Evolutionary conservation across 2,888 invertebrate species (phyloP).

Genomic region (Lissocephala sabroskyi): DNA sequence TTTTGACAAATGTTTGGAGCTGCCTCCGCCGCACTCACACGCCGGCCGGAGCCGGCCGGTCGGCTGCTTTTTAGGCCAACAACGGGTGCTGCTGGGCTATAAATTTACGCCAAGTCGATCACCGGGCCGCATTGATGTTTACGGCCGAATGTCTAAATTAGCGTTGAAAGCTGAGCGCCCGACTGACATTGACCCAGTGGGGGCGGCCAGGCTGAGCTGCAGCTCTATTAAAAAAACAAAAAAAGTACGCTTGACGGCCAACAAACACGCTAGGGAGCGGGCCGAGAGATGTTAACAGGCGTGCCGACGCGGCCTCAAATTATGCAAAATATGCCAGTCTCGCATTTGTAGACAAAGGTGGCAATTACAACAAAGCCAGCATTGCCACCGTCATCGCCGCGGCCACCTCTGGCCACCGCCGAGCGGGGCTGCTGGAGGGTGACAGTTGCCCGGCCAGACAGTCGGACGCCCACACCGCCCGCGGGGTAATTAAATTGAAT

Average conservation of each 20-base stretch:
- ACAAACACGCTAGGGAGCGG: too few relatives aligned
- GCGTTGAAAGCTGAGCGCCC: constrained; percentile 11
- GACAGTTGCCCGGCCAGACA: not conserved
- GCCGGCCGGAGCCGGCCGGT: constrained; percentile 13
- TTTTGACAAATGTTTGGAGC: constrained; percentile 58
- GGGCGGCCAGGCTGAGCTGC: not conserved
- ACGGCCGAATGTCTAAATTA: constrained; percentile 53
- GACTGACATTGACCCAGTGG: constrained; percentile 48
- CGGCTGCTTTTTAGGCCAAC: constrained; percentile 30
- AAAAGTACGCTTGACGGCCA: too few relatives aligned
- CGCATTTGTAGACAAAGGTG: not conserved
- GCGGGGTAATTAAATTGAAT: constrained; percentile 47
- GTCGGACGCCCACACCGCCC: not conserved
- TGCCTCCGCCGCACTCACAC: too few relatives aligned
- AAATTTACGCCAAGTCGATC: constrained; percentile 15
- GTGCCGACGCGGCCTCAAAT: not conserved
- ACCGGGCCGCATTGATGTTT: constrained; percentile 13
- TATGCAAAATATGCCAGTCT: constrained; percentile 3
- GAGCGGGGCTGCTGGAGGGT: not conserved
- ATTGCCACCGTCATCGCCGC: not conserved
- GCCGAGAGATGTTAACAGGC: too few relatives aligned
- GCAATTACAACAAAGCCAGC: constrained; percentile 28
- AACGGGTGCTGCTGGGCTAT: constrained; percentile 29
- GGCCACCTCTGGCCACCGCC: not conserved
- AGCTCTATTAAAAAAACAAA: too few relatives aligned